A percentile compares a stretch with the other conserved stretches of the same genome.
phyloP scores from a whole-genome alignment of 2,113 vertebrate genomes.

The Macaca mulatta region DNA sequence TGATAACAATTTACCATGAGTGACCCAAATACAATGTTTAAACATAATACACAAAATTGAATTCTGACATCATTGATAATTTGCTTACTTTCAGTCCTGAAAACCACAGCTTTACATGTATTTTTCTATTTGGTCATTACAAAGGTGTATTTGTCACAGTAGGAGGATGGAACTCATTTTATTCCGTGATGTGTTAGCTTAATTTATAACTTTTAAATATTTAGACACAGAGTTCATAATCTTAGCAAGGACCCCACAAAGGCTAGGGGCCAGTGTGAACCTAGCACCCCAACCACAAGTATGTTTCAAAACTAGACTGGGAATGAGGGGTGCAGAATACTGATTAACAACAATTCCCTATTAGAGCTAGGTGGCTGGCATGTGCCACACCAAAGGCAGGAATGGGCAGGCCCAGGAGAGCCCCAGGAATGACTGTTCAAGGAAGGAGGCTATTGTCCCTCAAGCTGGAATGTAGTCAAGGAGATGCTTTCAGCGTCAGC shows the following conservation, averaged over 20 bases:
- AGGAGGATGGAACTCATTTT: conserved; percentile 26
- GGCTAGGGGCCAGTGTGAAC: not conserved
- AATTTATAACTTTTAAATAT: conserved; percentile 25
- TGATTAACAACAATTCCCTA: not conserved
- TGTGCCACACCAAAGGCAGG: not conserved
- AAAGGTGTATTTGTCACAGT: conserved; percentile 12
- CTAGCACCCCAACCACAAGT: not conserved
- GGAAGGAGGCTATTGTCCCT: not conserved
- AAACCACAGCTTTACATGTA: conserved; percentile 7
- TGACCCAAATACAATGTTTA: conserved; percentile 31
- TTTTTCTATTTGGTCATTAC: conserved; percentile 8
- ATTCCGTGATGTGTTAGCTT: conserved; percentile 30
- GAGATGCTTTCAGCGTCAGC: not conserved
- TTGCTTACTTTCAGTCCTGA: conserved; percentile 1
- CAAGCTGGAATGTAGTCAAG: not conserved
- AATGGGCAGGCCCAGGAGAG: not conserved
- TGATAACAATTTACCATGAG: conserved; percentile 16
- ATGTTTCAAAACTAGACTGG: not conserved
- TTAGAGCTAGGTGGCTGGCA: not conserved
- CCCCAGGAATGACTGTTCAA: not conserved
- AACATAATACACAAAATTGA: conserved; percentile 30
- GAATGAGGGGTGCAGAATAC: not conserved
- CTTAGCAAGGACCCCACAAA: not conserved
- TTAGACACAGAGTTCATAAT: not conserved
- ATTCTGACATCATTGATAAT: conserved; percentile 17